phyloP scores from a whole-genome alignment of 2,113 vertebrate species.

The Mystacornis crossleyi region DNA sequence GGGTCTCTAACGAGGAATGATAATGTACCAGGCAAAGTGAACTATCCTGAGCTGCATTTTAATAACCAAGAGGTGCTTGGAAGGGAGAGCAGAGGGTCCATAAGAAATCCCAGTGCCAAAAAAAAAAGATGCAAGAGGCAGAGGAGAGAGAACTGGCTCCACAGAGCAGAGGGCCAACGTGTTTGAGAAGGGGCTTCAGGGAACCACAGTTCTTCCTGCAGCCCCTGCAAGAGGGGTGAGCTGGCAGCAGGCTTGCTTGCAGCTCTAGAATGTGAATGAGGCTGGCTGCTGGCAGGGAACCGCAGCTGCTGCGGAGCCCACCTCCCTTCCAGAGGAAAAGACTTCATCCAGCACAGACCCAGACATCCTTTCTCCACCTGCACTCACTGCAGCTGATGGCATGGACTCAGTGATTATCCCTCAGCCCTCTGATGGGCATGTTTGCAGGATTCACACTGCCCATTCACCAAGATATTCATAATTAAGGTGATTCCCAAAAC shows the following conservation, averaged over 20 bases:
- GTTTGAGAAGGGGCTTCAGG: not conserved
- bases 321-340: not conserved
- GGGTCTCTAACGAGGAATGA: constrained; percentile 83
- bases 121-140: not conserved
- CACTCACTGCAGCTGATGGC: not conserved
- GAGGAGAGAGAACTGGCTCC: not conserved
- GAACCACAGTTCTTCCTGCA: not conserved
- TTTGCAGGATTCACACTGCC: not conserved
- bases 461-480: fast-evolving
- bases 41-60: constrained; percentile 78
- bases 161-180: not conserved
- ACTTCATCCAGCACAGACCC: fast-evolving
- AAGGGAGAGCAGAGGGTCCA: not conserved
- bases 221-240: not conserved
- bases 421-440: fast-evolving
- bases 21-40: constrained; percentile 79
- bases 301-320: not conserved
- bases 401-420: fast-evolving
- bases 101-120: constrained; percentile 33
- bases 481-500: not conserved
- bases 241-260: not conserved
- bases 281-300: not conserved
- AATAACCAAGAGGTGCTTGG: constrained; percentile 69
- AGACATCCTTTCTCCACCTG: not conserved
- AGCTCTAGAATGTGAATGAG: constrained; percentile 30